phyloP scores from a whole-genome alignment of 1,140 invertebrate species.

The Atta colombica region DNA sequence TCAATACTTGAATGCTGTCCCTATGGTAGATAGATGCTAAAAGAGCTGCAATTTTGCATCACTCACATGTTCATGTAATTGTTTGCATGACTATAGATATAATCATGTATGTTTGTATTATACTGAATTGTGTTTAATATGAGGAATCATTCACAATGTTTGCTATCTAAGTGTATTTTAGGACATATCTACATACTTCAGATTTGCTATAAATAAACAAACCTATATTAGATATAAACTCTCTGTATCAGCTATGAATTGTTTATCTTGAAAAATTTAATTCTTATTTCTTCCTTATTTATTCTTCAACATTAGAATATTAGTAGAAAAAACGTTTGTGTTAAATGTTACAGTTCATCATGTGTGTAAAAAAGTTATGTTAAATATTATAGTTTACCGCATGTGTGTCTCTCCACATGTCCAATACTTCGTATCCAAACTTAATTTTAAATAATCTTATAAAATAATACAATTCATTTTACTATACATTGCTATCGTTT shows the following conservation, averaged over 20 bases:
- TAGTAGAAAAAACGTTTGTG: not conserved
- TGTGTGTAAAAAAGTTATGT: not conserved
- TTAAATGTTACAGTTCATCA: not conserved
- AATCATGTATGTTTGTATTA: conserved; percentile 54
- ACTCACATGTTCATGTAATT: not conserved
- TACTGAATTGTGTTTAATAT: conserved; percentile 68
- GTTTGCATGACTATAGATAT: not conserved
- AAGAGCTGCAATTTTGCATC: conserved; percentile 58
- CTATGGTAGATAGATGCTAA: conserved; percentile 76
- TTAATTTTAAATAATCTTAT: not conserved
- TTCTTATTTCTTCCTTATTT: not conserved
- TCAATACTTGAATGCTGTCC: conserved; percentile 85
- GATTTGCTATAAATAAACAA: not conserved
- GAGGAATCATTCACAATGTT: conserved; percentile 10
- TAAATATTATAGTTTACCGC: not conserved
- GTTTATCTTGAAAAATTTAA: not conserved
- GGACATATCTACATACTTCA: conserved; percentile 2
- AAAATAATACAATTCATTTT: not conserved
- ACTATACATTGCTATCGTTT: no score
- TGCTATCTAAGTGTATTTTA: conserved; percentile 21
- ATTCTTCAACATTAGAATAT: not conserved
- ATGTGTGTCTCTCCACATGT: not conserved
- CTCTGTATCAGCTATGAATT: not conserved
- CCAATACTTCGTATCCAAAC: no score
- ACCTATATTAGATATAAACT: not conserved